A percentile compares a stretch with the other conserved stretches of the same genome.
These are phyloP conservation scores for Pedetes capensis DNA, from an alignment of 2,113 vertebrate species.

Conservation along the genomic window DNA sequence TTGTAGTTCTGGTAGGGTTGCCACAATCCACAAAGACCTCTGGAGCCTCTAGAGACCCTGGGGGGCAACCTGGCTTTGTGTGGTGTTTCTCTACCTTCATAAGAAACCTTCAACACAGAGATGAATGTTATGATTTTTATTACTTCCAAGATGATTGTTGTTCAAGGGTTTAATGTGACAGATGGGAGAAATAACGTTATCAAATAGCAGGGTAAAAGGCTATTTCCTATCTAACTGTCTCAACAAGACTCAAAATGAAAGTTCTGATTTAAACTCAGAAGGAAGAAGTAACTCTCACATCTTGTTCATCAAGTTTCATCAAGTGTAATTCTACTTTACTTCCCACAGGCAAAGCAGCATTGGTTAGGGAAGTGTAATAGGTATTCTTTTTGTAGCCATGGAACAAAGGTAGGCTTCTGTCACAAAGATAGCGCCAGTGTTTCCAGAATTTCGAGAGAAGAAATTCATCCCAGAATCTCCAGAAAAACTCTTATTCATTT, in stretches of 20 bases:
- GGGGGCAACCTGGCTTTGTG: not conserved
- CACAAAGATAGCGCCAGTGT: not conserved
- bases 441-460: conserved; percentile 16
- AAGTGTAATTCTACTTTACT: conserved; percentile 8
- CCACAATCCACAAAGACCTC: conserved; percentile 3
- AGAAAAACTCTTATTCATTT: conserved; percentile 34
- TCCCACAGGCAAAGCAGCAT: not conserved
- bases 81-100: conserved; percentile 36
- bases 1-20: conserved; percentile 7
- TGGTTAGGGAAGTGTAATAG: conserved; percentile 28
- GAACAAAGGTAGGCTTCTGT: not conserved
- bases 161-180: conserved; percentile 49
- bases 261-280: conserved; percentile 31
- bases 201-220: not conserved
- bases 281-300: conserved; percentile 8
- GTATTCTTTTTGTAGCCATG: not conserved
- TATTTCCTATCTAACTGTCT: conserved; percentile 54
- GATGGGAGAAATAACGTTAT: conserved; percentile 53
- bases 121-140: conserved; percentile 54
- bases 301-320: conserved; percentile 2
- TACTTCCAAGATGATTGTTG: conserved; percentile 49
- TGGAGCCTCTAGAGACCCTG: not conserved
- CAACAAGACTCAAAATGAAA: conserved; percentile 41
- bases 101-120: conserved; percentile 42
- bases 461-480: conserved; percentile 18